Conservation (phyloP, 2,888 invertebrate species). For the Terebella lapidaria region DNA sequence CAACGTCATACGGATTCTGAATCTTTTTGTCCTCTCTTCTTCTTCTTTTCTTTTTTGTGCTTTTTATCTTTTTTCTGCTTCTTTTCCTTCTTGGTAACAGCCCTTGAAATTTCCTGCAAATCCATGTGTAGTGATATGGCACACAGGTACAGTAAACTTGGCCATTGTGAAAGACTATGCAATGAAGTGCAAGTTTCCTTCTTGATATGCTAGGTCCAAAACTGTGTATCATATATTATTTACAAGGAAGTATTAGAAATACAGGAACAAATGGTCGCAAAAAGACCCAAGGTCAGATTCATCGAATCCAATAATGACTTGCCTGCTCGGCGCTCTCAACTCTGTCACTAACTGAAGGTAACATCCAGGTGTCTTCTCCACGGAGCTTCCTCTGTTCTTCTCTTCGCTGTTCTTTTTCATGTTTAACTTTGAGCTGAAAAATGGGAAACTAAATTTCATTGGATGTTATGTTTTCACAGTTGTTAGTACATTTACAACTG, state of each 20-base stretch:
- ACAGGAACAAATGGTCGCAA: no score
- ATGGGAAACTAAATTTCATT: background rate
- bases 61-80: background rate
- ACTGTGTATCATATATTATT: no score
- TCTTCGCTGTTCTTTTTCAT: slow-evolving; percentile 37
- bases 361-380: slow-evolving; percentile 55
- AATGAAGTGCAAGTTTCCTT: no score
- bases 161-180: no score
- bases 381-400: slow-evolving; percentile 34
- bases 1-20: background rate
- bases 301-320: no score
- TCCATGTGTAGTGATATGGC: no score
- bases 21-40: background rate
- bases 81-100: slow-evolving; percentile 1
- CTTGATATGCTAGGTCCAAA: no score
- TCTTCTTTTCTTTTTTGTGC: background rate
- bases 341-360: slow-evolving; percentile 51
- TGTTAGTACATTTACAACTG: background rate
- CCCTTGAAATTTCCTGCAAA: background rate
- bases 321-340: slow-evolving; percentile 35
- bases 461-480: background rate
- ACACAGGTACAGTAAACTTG: no score
- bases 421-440: slow-evolving; percentile 38
- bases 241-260: no score
- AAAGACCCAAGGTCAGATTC: no score